Evolutionary conservation across 64 coral and sea anemone genomes (phyloP).

Genomic region (Porites lutea): DNA sequence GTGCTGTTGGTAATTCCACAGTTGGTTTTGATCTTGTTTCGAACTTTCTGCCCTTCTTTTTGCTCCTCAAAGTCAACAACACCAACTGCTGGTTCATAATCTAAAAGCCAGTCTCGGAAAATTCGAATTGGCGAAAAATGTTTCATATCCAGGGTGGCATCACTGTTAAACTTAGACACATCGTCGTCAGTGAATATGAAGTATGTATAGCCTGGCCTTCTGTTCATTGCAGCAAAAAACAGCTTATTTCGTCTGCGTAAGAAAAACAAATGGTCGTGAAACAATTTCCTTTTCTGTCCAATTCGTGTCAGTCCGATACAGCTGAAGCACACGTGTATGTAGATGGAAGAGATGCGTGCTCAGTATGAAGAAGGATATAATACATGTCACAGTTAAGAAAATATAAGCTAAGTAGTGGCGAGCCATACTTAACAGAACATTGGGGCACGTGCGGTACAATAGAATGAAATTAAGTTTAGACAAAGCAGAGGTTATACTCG

Average conservation of each 20-base stretch:
- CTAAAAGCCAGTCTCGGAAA: conserved; percentile 30
- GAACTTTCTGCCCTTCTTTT: background rate
- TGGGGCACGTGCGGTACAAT: too few species aligned
- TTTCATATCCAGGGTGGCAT: background rate
- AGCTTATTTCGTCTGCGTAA: conserved; percentile 16
- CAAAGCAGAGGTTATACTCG: too few species aligned
- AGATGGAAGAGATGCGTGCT: too few species aligned
- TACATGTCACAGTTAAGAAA: too few species aligned
- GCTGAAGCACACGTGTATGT: too few species aligned
- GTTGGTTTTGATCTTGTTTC: background rate
- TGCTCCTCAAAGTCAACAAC: background rate
- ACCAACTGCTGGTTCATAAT: background rate
- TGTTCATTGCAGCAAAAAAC: background rate
- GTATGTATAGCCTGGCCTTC: background rate
- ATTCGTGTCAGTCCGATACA: too few species aligned
- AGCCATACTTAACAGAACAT: too few species aligned
- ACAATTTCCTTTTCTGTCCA: background rate
- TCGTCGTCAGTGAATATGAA: conserved; percentile 28
- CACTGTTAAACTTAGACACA: background rate
- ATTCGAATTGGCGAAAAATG: background rate
- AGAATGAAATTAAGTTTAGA: too few species aligned
- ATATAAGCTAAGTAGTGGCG: too few species aligned
- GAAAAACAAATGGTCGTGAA: conserved; percentile 10
- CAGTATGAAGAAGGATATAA: too few species aligned
- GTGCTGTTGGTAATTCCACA: background rate